Percentiles rank a stretch among this genome's conserved stretches.
phyloP scores from a whole-genome alignment of 2,113 vertebrate species.

The Amblyornis subalaris region DNA sequence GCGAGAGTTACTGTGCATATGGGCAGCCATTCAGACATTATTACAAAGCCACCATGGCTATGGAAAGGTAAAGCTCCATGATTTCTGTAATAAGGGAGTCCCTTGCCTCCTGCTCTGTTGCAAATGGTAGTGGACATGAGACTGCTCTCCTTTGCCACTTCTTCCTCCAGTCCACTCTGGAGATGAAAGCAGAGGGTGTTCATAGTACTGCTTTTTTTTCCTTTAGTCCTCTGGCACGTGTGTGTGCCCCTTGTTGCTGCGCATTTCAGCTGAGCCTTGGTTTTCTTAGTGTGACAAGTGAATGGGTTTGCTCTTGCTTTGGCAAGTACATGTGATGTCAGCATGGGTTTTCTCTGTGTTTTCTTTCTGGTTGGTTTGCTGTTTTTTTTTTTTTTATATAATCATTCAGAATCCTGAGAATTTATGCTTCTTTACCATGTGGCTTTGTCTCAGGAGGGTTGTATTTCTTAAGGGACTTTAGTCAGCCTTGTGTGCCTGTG shows the following conservation, averaged over 20 bases:
- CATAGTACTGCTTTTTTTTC: neutral
- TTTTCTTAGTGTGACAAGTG: neutral
- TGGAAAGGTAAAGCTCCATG: neutral
- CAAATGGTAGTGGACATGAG: neutral
- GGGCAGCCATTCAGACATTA: neutral
- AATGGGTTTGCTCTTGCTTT: neutral
- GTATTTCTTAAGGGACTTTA: neutral
- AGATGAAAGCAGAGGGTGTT: neutral
- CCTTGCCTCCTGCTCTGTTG: neutral
- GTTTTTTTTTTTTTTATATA: neutral
- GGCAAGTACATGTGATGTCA: neutral
- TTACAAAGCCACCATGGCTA: neutral
- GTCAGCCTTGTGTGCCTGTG: neutral
- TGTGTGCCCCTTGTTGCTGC: neutral
- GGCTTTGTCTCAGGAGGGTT: neutral
- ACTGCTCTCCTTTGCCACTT: neutral
- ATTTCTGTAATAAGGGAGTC: neutral
- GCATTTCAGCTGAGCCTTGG: neutral
- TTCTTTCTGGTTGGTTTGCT: neutral
- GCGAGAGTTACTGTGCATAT: neutral
- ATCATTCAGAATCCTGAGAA: neutral
- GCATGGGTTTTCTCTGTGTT: neutral
- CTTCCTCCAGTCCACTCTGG: neutral
- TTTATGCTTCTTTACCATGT: neutral
- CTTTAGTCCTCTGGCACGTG: fast-evolving